A percentile compares a stretch with the other conserved stretches of the same genome.
Conservation (phyloP, 2,797 vertebrate species). For the Neomorphus geoffroyi region DNA sequence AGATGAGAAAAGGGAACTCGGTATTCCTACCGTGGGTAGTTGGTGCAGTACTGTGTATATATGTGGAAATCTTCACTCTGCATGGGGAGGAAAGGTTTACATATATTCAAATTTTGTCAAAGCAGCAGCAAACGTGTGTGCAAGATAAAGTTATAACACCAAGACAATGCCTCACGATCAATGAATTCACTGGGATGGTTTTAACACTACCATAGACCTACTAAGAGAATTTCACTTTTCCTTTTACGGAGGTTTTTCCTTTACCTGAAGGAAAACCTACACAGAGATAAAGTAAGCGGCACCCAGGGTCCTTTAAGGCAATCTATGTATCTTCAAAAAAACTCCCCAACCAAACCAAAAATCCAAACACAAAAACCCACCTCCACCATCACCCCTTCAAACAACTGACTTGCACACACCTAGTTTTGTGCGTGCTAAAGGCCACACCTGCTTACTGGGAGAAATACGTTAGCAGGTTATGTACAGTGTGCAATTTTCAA, state of each 20-base stretch:
- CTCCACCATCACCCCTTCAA: neutral
- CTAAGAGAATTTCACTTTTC: neutral
- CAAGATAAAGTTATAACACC: neutral
- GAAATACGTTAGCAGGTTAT: neutral
- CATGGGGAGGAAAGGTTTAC: neutral
- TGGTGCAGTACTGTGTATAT: slow-evolving; percentile 96
- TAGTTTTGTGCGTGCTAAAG: neutral
- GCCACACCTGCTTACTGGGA: neutral
- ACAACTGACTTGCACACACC: neutral
- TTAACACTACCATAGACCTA: neutral
- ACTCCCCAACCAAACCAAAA: rapidly evolving
- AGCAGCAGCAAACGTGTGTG: neutral
- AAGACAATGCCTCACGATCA: neutral
- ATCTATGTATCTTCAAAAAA: neutral
- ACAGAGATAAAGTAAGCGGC: neutral
- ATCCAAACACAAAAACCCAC: neutral
- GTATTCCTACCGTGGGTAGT: slow-evolving; percentile 89
- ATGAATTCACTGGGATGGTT: neutral
- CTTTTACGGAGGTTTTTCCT: neutral
- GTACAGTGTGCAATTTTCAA: neutral
- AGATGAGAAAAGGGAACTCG: neutral
- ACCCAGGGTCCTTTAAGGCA: neutral
- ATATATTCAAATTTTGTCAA: slow-evolving; percentile 6
- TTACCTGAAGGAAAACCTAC: neutral
- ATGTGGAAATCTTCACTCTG: slow-evolving; percentile 92